A percentile compares a stretch with the other conserved stretches of the same genome.
These are phyloP conservation scores for Idris sp. DNA, from an alignment of 1,140 invertebrate genomes.

Conservation along the genomic window DNA sequence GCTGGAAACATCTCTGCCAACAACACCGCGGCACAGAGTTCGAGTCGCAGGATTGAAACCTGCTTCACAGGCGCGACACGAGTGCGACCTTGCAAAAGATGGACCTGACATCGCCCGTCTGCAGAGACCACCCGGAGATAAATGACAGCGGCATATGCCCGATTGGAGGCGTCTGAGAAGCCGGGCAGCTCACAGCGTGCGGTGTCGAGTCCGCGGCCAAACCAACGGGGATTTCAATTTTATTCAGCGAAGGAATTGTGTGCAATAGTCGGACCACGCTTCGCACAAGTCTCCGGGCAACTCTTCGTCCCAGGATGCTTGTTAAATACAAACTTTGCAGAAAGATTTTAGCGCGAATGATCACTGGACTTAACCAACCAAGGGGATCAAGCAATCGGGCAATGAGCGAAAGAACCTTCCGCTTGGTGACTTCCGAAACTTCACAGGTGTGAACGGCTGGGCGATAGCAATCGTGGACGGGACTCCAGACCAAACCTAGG, in stretches of 20 bases:
- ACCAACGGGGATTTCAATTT: conserved; percentile 1
- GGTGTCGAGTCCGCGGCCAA: neutral
- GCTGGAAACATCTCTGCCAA: conserved; percentile 46
- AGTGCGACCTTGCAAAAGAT: neutral
- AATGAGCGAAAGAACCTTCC: neutral
- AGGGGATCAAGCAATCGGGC: conserved; percentile 7
- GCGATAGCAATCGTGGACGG: neutral
- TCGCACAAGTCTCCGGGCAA: neutral
- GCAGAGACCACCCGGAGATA: too few relatives aligned
- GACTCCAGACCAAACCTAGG: neutral
- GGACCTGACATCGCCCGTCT: too few relatives aligned
- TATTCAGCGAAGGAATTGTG: neutral
- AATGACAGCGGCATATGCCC: neutral
- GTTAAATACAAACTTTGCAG: neutral
- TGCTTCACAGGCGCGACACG: neutral
- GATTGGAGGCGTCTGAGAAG: neutral
- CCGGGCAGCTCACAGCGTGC: neutral
- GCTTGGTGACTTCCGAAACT: neutral
- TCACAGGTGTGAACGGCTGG: neutral
- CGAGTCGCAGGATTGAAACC: conserved; percentile 59
- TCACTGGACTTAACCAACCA: neutral
- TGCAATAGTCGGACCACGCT: neutral
- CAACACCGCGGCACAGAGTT: conserved; percentile 67
- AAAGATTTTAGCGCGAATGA: conserved; percentile 1
- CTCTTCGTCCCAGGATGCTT: neutral